Conservation (phyloP, 2,797 vertebrate genomes). For the Eulemur rubriventer region DNA sequence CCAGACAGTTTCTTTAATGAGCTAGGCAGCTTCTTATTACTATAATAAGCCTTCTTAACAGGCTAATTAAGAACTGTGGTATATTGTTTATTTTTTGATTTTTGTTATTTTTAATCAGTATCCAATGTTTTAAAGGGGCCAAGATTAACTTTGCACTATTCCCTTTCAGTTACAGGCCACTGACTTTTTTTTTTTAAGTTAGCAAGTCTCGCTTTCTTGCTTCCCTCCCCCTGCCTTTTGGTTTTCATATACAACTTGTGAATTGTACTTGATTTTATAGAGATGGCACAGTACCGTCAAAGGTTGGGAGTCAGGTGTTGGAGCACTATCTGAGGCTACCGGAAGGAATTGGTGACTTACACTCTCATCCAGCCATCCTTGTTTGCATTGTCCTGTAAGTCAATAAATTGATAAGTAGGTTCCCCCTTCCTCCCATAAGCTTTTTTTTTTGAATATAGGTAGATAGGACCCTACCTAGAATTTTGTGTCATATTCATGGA, state of each 20-base stretch:
- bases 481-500: background rate
- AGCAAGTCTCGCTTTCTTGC: background rate
- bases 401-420: background rate
- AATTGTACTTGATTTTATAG: background rate
- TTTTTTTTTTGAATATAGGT: background rate
- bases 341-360: background rate
- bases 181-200: background rate
- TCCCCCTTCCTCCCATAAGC: background rate
- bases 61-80: background rate
- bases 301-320: background rate
- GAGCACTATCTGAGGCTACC: background rate
- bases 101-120: background rate
- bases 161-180: background rate
- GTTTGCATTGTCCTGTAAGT: background rate
- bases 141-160: conserved; percentile 4
- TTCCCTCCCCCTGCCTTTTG: background rate
- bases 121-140: conserved; percentile 2
- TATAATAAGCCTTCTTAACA: background rate
- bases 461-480: background rate
- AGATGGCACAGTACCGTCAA: background rate
- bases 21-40: background rate
- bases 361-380: background rate
- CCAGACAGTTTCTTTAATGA: background rate
- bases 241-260: conserved; percentile 7
- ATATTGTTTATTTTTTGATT: background rate